Evolutionary conservation across 2,113 vertebrate genomes (phyloP), one percentile per base, ranked within the genome.

Genomic region (Amphilophus citrinellus): DNA sequence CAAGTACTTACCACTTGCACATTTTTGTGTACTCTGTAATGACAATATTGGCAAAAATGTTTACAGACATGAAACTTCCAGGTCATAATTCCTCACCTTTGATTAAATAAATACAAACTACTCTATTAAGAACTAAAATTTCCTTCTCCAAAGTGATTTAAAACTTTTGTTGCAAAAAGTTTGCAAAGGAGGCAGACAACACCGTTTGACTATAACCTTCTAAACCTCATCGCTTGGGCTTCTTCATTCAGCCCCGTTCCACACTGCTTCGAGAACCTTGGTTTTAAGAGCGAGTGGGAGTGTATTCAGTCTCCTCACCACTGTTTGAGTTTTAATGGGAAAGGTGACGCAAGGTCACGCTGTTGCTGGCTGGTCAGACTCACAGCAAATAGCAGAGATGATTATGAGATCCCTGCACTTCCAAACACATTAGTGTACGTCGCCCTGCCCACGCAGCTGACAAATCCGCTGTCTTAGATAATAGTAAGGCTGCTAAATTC

Each of bases 1-100:
- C 53, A 57, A 83, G 32, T 18, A 9, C 82, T 86, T 83, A 59
- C 77, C 30, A 61, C 80, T 58, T 27, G 32, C 60, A 58, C 61
- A 42, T 77, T 84, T 50, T 84, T 61, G 65, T 83, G 68, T 37
- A 39, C 77, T 18, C 15, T 87, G 82, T 83, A 81, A 86, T 18
- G 22, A 61, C 62, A 35, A 30, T 66, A 13, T 7, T 57, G 56
- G 61, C 53, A 42, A 77, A 65, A 82, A 35, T 47, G 58, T 50
- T 32, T 84, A 79, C 53, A 22, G 32, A 60, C 39, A 66, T 24
- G 11, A 59, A 47, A 65, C 18, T 32, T 53, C 50, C 66, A 14
- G 47, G 47, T 56, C 27, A 60, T 17, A 60, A 30, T 44, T 10
- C 10, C 2, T 61, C 22, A 30, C 4, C 3, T 61, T 60, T 37